phyloP scores from a whole-genome alignment of 2,888 invertebrate species.

The Pediacus dermestoides region DNA sequence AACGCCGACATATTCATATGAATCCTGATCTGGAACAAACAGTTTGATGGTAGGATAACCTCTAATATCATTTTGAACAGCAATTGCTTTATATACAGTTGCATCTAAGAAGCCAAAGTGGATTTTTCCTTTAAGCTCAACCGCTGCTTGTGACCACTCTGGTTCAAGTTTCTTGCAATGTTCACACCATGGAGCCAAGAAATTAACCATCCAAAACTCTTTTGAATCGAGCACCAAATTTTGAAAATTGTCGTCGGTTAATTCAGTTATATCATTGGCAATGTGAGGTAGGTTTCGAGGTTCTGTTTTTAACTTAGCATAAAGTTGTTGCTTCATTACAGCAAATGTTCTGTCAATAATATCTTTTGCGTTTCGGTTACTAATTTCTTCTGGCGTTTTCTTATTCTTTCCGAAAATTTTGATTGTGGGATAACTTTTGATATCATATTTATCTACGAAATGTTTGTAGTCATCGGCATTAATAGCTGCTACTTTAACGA shows the following conservation, averaged over 20 bases:
- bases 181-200: slow-evolving; percentile 91
- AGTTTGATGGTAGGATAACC: slow-evolving; percentile 93
- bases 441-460: slow-evolving; percentile 69
- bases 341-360: slow-evolving; percentile 76
- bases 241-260: slow-evolving; percentile 92
- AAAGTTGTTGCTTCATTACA: too few species aligned
- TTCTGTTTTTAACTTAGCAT: too few species aligned
- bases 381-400: slow-evolving; percentile 70
- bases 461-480: slow-evolving; percentile 81
- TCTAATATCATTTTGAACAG: slow-evolving; percentile 73
- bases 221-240: slow-evolving; percentile 80
- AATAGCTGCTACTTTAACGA: slow-evolving; percentile 85
- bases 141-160: slow-evolving; percentile 71
- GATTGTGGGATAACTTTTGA: slow-evolving; percentile 86
- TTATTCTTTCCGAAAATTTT: slow-evolving; percentile 84
- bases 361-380: slow-evolving; percentile 75
- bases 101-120: slow-evolving; percentile 92
- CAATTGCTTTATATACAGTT: slow-evolving; percentile 75
- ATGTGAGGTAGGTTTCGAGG: slow-evolving; percentile 30
- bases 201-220: slow-evolving; percentile 92
- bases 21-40: slow-evolving; percentile 71
- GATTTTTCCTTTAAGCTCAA: slow-evolving; percentile 84
- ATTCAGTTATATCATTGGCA: slow-evolving; percentile 73
- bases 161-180: slow-evolving; percentile 91
- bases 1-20: slow-evolving; percentile 81